phyloP scores from a whole-genome alignment of 2,888 invertebrate genomes.

The Mimachlamys varia region DNA sequence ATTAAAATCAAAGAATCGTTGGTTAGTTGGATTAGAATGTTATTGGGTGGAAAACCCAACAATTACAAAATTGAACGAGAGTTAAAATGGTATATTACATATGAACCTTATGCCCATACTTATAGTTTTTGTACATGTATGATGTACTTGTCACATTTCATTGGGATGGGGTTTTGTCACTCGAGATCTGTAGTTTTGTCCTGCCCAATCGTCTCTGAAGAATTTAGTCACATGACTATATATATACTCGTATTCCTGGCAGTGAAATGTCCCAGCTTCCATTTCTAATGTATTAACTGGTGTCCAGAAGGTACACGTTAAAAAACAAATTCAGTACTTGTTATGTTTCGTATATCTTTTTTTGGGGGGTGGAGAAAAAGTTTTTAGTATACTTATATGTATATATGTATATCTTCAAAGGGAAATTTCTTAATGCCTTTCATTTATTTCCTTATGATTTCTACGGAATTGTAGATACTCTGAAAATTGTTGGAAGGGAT shows the following conservation, averaged over 20 bases:
- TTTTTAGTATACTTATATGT: background rate
- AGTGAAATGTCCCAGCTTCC: background rate
- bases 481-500: background rate
- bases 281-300: background rate
- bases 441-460: background rate
- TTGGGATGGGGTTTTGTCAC: slow-evolving; percentile 12
- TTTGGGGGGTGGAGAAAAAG: background rate
- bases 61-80: background rate
- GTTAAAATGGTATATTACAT: background rate
- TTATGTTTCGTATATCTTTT: background rate
- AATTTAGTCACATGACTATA: background rate
- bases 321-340: background rate
- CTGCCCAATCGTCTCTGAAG: background rate
- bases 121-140: background rate
- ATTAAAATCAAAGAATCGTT: background rate
- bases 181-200: slow-evolving; percentile 21
- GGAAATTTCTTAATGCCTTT: background rate
- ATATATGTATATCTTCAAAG: slow-evolving; percentile 10
- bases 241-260: background rate
- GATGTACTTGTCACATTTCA: background rate
- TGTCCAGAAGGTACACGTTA: background rate
- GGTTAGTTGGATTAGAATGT: background rate
- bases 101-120: background rate
- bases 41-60: background rate
- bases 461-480: background rate